phyloP scores from a whole-genome alignment of 2,888 invertebrate genomes.

The Lepidocyrtoides sp. region DNA sequence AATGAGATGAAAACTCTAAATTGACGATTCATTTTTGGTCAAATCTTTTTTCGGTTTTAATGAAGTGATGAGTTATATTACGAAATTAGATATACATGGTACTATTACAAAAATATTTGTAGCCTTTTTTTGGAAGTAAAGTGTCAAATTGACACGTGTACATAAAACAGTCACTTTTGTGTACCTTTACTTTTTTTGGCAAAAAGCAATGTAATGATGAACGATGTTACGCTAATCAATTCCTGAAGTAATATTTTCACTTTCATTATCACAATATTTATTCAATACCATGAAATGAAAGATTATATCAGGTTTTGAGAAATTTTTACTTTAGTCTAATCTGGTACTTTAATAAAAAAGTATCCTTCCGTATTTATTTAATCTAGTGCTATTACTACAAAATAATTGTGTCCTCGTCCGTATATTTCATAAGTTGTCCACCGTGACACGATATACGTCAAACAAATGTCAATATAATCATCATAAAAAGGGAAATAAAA shows the following conservation, averaged over 20 bases:
- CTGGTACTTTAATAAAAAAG: neutral
- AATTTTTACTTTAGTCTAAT: slow-evolving; percentile 41
- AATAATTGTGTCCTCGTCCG: slow-evolving; percentile 6
- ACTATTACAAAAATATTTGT: neutral
- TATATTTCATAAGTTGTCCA: slow-evolving; percentile 26
- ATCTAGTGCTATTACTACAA: slow-evolving; percentile 34
- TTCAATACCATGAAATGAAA: neutral
- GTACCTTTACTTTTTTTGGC: no score
- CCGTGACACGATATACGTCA: slow-evolving; percentile 15
- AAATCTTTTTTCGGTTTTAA: neutral
- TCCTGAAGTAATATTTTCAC: neutral
- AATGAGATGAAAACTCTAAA: neutral
- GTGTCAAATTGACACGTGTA: neutral
- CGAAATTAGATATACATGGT: neutral
- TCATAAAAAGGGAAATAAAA: slow-evolving; percentile 30
- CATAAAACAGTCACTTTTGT: no score
- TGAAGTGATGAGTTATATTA: neutral
- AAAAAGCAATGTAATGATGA: no score
- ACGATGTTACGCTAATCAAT: neutral
- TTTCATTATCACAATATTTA: neutral
- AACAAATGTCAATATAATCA: slow-evolving; percentile 56
- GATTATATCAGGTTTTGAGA: slow-evolving; percentile 7
- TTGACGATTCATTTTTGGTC: neutral
- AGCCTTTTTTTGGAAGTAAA: neutral
- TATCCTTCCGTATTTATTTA: slow-evolving; percentile 26